Evolutionary conservation across 2,113 vertebrate genomes (phyloP).

Genomic region (Mastomys coucha): DNA sequence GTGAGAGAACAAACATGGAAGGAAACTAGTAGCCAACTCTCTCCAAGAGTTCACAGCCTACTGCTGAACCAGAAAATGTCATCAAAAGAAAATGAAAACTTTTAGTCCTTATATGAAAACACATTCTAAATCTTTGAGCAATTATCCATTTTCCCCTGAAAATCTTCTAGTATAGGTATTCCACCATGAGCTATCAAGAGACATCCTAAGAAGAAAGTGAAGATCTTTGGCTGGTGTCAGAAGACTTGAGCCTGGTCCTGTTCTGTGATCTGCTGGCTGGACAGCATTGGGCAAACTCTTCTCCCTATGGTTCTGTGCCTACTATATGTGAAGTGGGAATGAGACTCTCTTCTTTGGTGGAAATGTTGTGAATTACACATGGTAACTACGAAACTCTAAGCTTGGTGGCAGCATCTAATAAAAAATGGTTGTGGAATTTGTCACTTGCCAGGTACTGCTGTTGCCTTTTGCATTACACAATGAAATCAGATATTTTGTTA

Average conservation of each 20-base stretch:
- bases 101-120: not conserved
- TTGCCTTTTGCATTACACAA: not conserved
- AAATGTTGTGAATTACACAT: not conserved
- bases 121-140: not conserved
- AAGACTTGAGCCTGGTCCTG: not conserved
- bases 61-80: not conserved
- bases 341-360: not conserved
- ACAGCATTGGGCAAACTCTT: not conserved
- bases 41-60: not conserved
- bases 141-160: not conserved
- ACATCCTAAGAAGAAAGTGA: not conserved
- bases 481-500: not conserved
- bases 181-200: too few relatives aligned
- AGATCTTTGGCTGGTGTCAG: not conserved
- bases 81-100: not conserved
- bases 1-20: not conserved
- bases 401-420: not conserved
- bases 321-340: not conserved
- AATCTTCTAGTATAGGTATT: not conserved
- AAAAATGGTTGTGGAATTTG: accelerated
- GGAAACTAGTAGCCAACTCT: not conserved
- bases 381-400: not conserved
- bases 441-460: not conserved
- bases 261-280: not conserved
- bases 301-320: not conserved